phyloP scores from a whole-genome alignment of 2,113 vertebrate species.

The Phoenicopterus ruber region DNA sequence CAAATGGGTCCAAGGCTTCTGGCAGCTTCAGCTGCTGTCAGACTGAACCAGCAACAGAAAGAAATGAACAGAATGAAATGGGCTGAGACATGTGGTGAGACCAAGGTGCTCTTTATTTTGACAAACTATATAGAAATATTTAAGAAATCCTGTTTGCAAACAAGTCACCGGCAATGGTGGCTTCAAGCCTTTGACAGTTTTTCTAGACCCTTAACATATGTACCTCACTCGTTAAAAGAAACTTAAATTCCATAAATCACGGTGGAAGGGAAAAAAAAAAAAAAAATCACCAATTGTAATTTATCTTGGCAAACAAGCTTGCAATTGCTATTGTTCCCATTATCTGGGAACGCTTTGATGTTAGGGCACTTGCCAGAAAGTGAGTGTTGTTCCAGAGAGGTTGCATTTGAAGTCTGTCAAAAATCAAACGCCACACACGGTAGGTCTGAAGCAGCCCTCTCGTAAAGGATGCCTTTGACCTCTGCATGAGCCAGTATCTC shows the following conservation, averaged over 20 bases:
- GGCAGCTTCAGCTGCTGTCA: neutral
- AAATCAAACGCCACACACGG: fast-evolving
- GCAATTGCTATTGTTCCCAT: neutral
- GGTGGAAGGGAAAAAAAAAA: neutral
- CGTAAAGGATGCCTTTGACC: neutral
- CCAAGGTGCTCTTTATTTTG: neutral
- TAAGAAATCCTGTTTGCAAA: neutral
- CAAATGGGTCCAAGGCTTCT: neutral
- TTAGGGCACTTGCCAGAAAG: neutral
- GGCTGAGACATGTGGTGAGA: fast-evolving
- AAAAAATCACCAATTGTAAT: neutral
- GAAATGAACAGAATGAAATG: neutral
- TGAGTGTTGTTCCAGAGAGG: neutral
- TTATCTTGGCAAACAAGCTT: neutral
- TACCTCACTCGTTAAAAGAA: neutral
- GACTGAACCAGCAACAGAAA: neutral
- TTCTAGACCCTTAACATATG: neutral
- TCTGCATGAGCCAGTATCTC: neutral
- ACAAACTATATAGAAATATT: neutral
- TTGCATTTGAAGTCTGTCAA: neutral
- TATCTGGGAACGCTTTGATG: neutral
- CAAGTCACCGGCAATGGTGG: neutral
- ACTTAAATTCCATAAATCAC: neutral
- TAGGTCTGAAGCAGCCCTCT: neutral
- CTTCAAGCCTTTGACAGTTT: neutral